Evolutionary conservation across 2,797 vertebrate genomes (phyloP), one percentile per base, ranked within the genome.

Genomic region (Malacoctenus gilli): DNA sequence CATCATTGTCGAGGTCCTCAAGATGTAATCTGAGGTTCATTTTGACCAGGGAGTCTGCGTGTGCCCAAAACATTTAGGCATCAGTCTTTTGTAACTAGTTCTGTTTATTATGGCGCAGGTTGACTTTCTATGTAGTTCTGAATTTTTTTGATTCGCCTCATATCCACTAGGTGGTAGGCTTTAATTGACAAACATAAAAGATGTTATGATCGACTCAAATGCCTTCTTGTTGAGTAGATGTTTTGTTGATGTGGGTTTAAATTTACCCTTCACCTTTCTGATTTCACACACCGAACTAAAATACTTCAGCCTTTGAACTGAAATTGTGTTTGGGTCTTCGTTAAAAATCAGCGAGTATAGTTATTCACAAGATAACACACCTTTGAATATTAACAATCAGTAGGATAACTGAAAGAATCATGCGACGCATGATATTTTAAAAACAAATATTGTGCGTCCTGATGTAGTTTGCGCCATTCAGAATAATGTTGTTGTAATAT

Each of bases 101-200:
- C 20, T 20, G 19, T 39, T 2, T 37, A 30, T 21, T 14, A 4
- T 9, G n/a, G 10, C 12, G 11, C 8, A 39, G 10, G 16, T 21
- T 23, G 13, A 34, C 3, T 36, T 58, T 16, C 1, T 32, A 52
- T 35, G 35, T 8, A 28, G 8, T 16, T 1, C 11, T 30, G 15
- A 8, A 15, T 25, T 3, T 14, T 42, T 54, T 5, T 39, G 31
- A 20, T 43, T 35, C 55, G 52, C 2, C 2, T 22, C 23, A 11
- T 15, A 14, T 53, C 77, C 89, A 79, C 82, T 82, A 87, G 89
- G n/a, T 85, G 87, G 77, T 22, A 81, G 68, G 6, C 77, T 80
- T 77, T 35, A 65, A 64, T 68, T 68, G 18, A 53, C 25, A 9
- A 54, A 67, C 37, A 3, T n/a, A 10, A 57, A 34, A 2, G 7